A percentile compares a stretch with the other conserved stretches of the same genome.
phyloP scores from a whole-genome alignment of 2,797 vertebrate genomes.

The Chiloscyllium punctatum region DNA sequence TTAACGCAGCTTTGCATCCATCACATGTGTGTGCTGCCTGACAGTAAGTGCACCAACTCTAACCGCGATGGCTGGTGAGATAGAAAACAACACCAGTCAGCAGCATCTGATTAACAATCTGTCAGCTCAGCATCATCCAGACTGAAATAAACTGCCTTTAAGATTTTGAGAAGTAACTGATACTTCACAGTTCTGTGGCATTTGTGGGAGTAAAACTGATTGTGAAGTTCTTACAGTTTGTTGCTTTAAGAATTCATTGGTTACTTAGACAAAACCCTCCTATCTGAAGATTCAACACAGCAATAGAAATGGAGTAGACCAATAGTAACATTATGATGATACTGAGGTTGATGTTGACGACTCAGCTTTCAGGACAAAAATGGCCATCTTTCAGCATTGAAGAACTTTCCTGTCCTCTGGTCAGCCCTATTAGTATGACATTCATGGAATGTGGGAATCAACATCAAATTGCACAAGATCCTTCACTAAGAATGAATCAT shows the following conservation, averaged over 20 bases:
- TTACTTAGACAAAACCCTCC: too few species aligned
- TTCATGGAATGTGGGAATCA: not conserved
- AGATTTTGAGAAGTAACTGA: not conserved
- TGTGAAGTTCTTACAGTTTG: not conserved
- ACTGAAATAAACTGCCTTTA: not conserved
- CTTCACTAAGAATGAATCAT: not conserved
- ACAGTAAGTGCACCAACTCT: not conserved
- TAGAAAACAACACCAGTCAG: slow-evolving; percentile 22
- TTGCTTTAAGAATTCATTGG: not conserved
- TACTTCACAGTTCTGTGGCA: not conserved
- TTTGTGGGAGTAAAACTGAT: not conserved
- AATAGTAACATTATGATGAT: not conserved
- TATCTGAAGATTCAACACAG: too few species aligned
- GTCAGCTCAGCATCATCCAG: not conserved
- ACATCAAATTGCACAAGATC: not conserved
- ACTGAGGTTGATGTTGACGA: not conserved
- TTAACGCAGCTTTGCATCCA: not conserved
- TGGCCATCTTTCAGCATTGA: too few species aligned
- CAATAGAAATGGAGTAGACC: not conserved
- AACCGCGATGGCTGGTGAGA: not conserved
- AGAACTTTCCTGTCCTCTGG: not conserved
- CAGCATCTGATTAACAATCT: slow-evolving; percentile 22
- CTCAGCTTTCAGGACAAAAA: not conserved
- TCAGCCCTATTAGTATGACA: not conserved
- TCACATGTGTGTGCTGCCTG: not conserved